These are phyloP conservation scores for Enhydra lutris DNA, from an alignment of 2,113 vertebrate species.

Conservation along the genomic window DNA sequence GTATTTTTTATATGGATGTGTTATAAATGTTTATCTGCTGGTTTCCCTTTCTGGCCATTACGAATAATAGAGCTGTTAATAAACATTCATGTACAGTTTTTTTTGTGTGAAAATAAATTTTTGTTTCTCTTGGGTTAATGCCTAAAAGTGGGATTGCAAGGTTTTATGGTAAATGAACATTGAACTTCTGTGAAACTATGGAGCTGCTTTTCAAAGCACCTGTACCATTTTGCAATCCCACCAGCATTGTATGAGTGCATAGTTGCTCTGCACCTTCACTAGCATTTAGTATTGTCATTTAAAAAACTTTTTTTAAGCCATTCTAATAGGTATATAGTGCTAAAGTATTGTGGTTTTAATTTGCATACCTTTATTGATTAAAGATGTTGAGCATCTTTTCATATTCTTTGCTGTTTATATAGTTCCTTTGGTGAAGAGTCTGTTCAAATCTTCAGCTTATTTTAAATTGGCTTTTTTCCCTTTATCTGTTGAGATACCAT, in stretches of 20 bases:
- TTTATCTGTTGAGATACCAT: not conserved
- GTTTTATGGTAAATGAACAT: not conserved
- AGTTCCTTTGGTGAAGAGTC: not conserved
- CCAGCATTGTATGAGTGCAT: not conserved
- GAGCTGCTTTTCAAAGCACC: not conserved
- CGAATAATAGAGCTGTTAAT: not conserved
- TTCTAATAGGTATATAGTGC: not conserved
- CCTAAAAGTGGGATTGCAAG: not conserved
- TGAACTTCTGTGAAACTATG: not conserved
- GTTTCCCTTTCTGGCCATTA: not conserved
- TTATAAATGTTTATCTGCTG: not conserved
- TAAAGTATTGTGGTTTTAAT: not conserved
- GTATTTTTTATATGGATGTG: not conserved
- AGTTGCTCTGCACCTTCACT: not conserved
- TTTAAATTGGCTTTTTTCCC: not conserved
- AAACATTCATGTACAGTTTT: not conserved
- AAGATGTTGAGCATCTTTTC: not conserved
- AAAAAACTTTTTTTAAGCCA: not conserved
- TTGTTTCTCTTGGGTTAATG: not conserved
- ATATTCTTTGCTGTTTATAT: slow-evolving; percentile 5
- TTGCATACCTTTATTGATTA: not conserved
- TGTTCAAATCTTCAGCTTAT: not conserved
- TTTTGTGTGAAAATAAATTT: slow-evolving; percentile 13
- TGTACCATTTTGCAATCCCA: not conserved
- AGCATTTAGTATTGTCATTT: not conserved